phyloP scores from a whole-genome alignment of 2,113 vertebrate genomes.

The Protobothrops mucrosquamatus region DNA sequence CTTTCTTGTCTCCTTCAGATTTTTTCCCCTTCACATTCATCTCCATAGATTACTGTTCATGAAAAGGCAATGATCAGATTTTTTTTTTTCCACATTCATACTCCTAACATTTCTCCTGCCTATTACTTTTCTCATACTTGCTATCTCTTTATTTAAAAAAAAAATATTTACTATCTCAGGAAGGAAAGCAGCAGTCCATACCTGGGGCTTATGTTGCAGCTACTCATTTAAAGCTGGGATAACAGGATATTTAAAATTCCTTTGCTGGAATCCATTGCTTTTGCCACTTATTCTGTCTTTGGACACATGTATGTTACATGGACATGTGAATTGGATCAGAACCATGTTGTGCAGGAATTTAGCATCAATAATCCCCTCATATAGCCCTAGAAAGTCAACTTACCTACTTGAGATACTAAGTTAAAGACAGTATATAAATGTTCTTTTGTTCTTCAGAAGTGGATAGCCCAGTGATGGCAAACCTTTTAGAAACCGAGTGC shows the following conservation, averaged over 20 bases:
- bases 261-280: background rate
- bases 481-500: too few species aligned
- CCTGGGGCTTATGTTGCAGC: too few species aligned
- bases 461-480: too few species aligned
- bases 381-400: background rate
- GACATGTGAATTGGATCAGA: too few species aligned
- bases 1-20: background rate
- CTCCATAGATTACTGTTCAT: background rate
- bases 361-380: background rate
- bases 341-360: background rate
- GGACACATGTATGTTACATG: background rate
- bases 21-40: background rate
- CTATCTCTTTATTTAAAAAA: background rate
- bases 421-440: too few species aligned
- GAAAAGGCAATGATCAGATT: background rate
- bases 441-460: too few species aligned
- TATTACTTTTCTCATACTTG: background rate
- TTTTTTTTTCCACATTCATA: too few species aligned
- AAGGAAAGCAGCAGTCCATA: background rate
- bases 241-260: background rate
- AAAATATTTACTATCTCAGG: background rate
- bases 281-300: background rate
- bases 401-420: background rate
- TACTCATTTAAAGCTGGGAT: background rate
- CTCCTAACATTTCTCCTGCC: background rate